Conservation (phyloP, 2,113 vertebrate genomes). For the Propithecus coquereli region DNA sequence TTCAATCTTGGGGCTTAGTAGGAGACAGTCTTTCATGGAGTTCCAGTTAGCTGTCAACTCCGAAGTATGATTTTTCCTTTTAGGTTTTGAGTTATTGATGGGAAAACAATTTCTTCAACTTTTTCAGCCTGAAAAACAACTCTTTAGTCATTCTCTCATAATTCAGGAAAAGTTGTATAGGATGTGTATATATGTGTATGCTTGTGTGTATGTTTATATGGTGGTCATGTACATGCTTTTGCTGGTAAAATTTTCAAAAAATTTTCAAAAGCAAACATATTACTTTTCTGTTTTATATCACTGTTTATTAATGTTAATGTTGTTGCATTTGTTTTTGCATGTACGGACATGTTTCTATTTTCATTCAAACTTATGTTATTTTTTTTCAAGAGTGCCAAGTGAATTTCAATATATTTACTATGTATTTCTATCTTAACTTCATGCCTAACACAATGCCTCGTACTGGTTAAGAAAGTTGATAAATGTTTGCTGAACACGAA, state of each 20-base stretch:
- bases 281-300: background rate
- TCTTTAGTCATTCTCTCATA: constrained; percentile 29
- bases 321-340: background rate
- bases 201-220: background rate
- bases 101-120: constrained; percentile 3
- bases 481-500: background rate
- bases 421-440: background rate
- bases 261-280: background rate
- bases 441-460: background rate
- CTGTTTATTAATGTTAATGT: background rate
- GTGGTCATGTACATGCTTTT: background rate
- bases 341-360: background rate
- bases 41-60: constrained; percentile 33
- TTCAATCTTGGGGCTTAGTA: constrained; percentile 17
- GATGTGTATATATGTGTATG: background rate
- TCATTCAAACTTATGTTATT: background rate
- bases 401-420: background rate
- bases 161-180: background rate
- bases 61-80: constrained; percentile 43
- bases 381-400: background rate
- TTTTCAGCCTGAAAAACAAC: constrained; percentile 46
- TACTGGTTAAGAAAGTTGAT: background rate
- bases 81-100: constrained; percentile 50
- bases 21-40: constrained; percentile 42
- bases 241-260: background rate